Conservation (phyloP, 2,113 vertebrate genomes). For the Ursus arctos region DNA sequence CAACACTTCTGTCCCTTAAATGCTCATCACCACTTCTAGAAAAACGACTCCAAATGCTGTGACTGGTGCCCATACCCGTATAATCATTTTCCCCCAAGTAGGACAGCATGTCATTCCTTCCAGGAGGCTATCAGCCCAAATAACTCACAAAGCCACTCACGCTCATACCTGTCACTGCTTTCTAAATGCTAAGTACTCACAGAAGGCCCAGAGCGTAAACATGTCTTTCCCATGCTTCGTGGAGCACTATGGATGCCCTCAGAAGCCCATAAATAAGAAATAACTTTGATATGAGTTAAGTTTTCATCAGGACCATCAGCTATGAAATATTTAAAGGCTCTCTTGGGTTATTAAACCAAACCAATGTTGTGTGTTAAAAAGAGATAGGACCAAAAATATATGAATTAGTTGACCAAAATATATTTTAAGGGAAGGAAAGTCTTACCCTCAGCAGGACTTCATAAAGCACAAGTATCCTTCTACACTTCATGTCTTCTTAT, state of each 20-base stretch:
- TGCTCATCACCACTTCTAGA: background rate
- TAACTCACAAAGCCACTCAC: constrained; percentile 56
- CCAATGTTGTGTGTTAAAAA: constrained; percentile 52
- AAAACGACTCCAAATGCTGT: constrained; percentile 14
- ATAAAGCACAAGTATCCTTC: background rate
- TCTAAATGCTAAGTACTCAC: constrained; percentile 61
- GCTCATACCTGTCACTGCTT: constrained; percentile 25
- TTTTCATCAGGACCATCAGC: constrained; percentile 57
- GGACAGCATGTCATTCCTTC: constrained; percentile 33
- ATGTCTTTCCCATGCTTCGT: constrained; percentile 34
- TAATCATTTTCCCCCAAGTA: constrained; percentile 43
- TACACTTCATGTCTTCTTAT: background rate
- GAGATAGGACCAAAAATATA: constrained; percentile 40
- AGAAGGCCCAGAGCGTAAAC: constrained; percentile 57
- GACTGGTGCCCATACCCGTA: background rate
- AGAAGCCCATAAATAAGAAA: constrained; percentile 71
- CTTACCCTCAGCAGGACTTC: background rate
- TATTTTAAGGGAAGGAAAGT: constrained; percentile 10
- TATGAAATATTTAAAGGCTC: constrained; percentile 74
- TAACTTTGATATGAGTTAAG: constrained; percentile 56
- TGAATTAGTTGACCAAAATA: constrained; percentile 60
- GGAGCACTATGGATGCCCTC: background rate
- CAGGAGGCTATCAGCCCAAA: constrained; percentile 43
- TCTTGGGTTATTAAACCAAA: constrained; percentile 65
- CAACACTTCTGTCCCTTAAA: constrained; percentile 37